phyloP scores from a whole-genome alignment of 2,113 vertebrate genomes.

The Sprattus sprattus region DNA sequence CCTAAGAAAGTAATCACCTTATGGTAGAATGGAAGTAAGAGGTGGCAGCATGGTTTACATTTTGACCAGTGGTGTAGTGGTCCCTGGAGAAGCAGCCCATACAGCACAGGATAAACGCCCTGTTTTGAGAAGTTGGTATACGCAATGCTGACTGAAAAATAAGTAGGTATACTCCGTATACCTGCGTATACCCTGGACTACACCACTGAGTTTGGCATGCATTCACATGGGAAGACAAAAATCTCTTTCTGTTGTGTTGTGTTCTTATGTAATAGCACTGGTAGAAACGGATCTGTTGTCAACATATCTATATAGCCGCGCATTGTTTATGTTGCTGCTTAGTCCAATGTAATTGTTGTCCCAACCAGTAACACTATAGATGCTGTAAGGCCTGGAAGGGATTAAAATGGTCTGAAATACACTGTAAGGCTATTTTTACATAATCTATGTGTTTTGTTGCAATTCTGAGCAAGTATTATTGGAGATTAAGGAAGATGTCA shows the following conservation, averaged over 20 bases:
- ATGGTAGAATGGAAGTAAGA: background rate
- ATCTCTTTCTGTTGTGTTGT: background rate
- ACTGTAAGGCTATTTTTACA: background rate
- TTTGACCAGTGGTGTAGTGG: too few relatives aligned
- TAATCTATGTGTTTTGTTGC: background rate
- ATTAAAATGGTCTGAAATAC: background rate
- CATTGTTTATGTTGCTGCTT: background rate
- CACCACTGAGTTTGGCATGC: background rate
- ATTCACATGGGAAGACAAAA: background rate
- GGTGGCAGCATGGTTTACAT: background rate
- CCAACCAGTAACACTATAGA: background rate
- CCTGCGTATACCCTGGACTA: too few relatives aligned
- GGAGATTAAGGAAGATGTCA: constrained; percentile 3
- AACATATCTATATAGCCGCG: background rate
- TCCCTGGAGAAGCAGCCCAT: too few relatives aligned
- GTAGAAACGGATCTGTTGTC: background rate
- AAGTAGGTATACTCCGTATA: too few relatives aligned
- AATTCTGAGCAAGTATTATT: background rate
- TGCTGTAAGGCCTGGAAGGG: background rate
- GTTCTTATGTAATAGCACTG: background rate
- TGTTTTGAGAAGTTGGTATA: too few relatives aligned
- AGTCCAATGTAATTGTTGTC: background rate
- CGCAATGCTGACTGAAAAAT: too few relatives aligned
- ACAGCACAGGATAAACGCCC: too few relatives aligned
- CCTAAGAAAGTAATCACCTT: background rate